A percentile compares a stretch with the other conserved stretches of the same genome.
phyloP scores from a whole-genome alignment of 2,888 invertebrate genomes.

The Epistrophella euchroma region DNA sequence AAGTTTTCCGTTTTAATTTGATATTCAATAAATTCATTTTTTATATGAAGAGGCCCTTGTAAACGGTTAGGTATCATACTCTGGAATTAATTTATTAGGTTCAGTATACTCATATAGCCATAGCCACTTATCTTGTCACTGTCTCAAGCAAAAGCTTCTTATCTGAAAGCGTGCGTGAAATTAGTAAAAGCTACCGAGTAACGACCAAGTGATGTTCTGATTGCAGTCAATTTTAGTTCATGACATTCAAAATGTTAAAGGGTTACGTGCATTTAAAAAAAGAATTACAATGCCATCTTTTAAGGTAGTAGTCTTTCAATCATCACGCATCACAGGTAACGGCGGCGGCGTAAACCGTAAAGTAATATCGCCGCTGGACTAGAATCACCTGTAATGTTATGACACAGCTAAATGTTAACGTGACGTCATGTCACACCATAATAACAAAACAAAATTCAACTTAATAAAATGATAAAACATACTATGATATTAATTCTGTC shows the following conservation, averaged over 20 bases:
- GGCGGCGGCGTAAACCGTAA: background rate
- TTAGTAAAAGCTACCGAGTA: slow-evolving; percentile 46
- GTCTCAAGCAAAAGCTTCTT: slow-evolving; percentile 6
- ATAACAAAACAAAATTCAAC: background rate
- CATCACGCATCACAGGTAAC: slow-evolving; percentile 36
- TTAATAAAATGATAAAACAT: slow-evolving; percentile 22
- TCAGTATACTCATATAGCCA: background rate
- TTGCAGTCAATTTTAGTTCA: slow-evolving; percentile 43
- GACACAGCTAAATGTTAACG: background rate
- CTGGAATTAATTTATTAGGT: background rate
- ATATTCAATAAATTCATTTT: background rate
- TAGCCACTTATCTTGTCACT: slow-evolving; percentile 22
- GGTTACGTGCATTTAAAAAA: slow-evolving; percentile 39
- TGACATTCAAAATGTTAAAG: slow-evolving; percentile 33
- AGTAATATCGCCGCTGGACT: background rate
- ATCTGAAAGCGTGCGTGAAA: slow-evolving; percentile 67
- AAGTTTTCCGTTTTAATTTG: background rate
- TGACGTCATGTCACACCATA: slow-evolving; percentile 37
- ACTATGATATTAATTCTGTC: slow-evolving; percentile 34
- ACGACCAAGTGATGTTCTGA: slow-evolving; percentile 62
- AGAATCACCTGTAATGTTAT: background rate
- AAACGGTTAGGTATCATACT: background rate
- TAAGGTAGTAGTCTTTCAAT: slow-evolving; percentile 15
- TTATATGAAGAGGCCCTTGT: background rate
- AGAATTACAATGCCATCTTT: slow-evolving; percentile 19